Evolutionary conservation across 2,888 invertebrate species (phyloP).

Genomic region (Prosapia bicincta): DNA sequence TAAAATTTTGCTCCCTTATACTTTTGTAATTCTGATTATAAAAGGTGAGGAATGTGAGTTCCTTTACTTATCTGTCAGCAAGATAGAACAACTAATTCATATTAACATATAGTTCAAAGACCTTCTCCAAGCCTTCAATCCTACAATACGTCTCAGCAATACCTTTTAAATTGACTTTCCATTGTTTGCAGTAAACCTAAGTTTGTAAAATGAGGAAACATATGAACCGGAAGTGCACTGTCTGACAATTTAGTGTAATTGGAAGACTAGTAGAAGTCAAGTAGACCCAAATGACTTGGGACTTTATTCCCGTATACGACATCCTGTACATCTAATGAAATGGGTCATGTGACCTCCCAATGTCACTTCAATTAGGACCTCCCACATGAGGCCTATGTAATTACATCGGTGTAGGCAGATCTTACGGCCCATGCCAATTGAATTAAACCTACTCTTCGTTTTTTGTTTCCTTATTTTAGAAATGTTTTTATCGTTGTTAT

Average conservation of each 20-base stretch:
- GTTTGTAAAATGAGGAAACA: neutral
- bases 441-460: neutral
- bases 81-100: too few species aligned
- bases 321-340: neutral
- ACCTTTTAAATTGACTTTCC: too few species aligned
- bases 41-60: too few species aligned
- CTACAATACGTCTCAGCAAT: too few species aligned
- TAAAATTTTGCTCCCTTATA: too few species aligned
- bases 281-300: neutral
- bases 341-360: neutral
- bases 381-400: neutral
- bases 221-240: neutral
- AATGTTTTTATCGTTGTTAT: too few species aligned
- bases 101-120: too few species aligned
- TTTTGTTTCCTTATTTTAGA: neutral
- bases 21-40: too few species aligned
- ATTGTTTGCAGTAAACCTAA: neutral
- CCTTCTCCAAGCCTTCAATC: too few species aligned
- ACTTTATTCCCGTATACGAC: neutral
- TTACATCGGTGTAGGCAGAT: neutral
- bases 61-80: too few species aligned
- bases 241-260: neutral
- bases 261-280: neutral
- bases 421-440: neutral
- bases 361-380: neutral